Evolutionary conservation across 2,797 vertebrate species (phyloP), one percentile per base, ranked within the genome.

Genomic region (Sebastes miniatus): DNA sequence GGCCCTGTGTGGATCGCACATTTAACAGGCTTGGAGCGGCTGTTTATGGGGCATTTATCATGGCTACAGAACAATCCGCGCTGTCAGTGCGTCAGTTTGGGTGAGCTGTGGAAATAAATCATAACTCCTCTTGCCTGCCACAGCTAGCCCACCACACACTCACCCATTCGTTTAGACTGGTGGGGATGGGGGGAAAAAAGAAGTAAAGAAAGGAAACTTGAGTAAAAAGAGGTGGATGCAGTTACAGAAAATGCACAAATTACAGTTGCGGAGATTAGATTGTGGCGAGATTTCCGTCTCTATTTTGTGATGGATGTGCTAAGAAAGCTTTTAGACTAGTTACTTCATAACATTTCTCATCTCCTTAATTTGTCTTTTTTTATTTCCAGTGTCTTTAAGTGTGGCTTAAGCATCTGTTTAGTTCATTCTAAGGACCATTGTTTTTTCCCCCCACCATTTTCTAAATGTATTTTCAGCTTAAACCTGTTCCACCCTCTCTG

Each of bases 41-140:
- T 87, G 84, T 94, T 93, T 94, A 88, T 85, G 81, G 88, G 83
- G 73, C 90, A 93, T 94, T 93, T 85, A 93, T 95, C 95, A 93
- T 69, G 89, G 86, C 87, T 80, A 75, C 79, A 72, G 87, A 93
- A 92, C 91, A 95, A 90, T 94, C 79, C 50, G 1, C 61, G 68
- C 91, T 89, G 92, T 91, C 89, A 79, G 84, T 59, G 87, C 70
- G 76, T 93, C 93, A 89, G 85, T 92, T 89, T 81, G 87, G 81
- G 78, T 76, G 75, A 90, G 85, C 83, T 9, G 70, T 65, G 84
- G 79, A 93, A 80, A 94, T 94, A 90, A 92, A 94, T 94, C 91
- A 93, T 83, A 91, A 87, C 91, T 93, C 90, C 88, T 88, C 86
- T 88, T 4, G 83, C 79, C 84, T 85, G 86, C 90, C 86, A 83